Conservation (phyloP, 2,113 vertebrate genomes). For the Psophia crepitans region DNA sequence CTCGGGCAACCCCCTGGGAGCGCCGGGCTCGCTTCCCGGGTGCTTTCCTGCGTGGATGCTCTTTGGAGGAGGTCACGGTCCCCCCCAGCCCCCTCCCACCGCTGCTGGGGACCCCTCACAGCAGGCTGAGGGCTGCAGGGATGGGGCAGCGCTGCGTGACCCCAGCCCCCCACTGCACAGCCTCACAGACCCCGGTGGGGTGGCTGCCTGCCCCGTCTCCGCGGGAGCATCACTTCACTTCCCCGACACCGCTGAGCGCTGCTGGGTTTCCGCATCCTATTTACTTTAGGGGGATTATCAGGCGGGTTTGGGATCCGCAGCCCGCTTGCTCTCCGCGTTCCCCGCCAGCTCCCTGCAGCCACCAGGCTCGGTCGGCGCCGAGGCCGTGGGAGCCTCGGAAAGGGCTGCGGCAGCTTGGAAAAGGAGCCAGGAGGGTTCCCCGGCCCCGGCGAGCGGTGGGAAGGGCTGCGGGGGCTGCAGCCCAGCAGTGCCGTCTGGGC, state of each 20-base stretch:
- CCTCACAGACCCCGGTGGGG: fast-evolving
- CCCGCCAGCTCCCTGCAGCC: not conserved
- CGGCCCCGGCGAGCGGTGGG: fast-evolving
- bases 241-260: fast-evolving
- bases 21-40: fast-evolving
- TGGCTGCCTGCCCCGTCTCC: fast-evolving
- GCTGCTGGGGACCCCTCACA: not conserved
- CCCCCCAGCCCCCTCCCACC: not conserved
- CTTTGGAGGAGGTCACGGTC: not conserved
- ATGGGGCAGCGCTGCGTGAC: not conserved
- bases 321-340: not conserved
- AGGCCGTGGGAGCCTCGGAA: not conserved
- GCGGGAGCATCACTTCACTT: not conserved
- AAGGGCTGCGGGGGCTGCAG: not conserved
- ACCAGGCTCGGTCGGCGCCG: not conserved
- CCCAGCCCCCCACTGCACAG: not conserved
- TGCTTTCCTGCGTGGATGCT: not conserved
- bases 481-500: not conserved
- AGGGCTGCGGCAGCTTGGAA: not conserved
- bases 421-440: not conserved
- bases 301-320: fast-evolving
- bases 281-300: not conserved
- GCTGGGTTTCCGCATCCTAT: not conserved
- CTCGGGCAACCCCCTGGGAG: fast-evolving
- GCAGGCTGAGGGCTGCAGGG: not conserved